These are phyloP conservation scores for Prietella phreatophila DNA, from an alignment of 2,113 vertebrate genomes.

Conservation along the genomic window DNA sequence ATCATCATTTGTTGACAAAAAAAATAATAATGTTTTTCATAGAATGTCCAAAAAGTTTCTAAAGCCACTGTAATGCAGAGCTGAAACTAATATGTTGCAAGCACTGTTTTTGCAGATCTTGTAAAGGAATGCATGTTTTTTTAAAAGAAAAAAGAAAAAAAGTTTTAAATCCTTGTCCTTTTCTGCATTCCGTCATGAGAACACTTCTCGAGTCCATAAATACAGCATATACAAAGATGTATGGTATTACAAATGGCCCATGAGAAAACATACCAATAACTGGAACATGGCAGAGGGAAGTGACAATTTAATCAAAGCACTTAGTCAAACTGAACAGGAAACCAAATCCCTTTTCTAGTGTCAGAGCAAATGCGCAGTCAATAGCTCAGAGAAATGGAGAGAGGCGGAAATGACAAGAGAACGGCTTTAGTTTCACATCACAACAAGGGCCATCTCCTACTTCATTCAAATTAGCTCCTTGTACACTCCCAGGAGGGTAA, in stretches of 20 bases:
- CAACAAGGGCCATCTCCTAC: slow-evolving; percentile 70
- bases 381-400: slow-evolving; percentile 45
- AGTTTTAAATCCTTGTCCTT: background rate
- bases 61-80: background rate
- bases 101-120: background rate
- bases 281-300: slow-evolving; percentile 64
- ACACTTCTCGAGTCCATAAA: slow-evolving; percentile 3
- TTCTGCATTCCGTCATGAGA: background rate
- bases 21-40: background rate
- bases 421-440: slow-evolving; percentile 54
- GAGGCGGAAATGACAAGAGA: slow-evolving; percentile 58
- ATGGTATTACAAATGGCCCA: slow-evolving; percentile 7
- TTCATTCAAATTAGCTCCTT: slow-evolving; percentile 73
- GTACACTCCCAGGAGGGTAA: slow-evolving; percentile 57
- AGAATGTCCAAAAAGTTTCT: background rate
- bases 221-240: slow-evolving; percentile 5
- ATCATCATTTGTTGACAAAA: background rate
- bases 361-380: slow-evolving; percentile 44
- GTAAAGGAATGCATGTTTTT: background rate
- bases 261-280: slow-evolving; percentile 52
- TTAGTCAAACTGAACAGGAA: slow-evolving; percentile 74
- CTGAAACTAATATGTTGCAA: background rate
- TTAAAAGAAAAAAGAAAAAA: too few species aligned
- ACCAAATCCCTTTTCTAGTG: slow-evolving; percentile 61
- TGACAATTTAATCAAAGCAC: slow-evolving; percentile 73